phyloP scores from a whole-genome alignment of 1,140 invertebrate genomes.

The Teleopsis dalmanni region DNA sequence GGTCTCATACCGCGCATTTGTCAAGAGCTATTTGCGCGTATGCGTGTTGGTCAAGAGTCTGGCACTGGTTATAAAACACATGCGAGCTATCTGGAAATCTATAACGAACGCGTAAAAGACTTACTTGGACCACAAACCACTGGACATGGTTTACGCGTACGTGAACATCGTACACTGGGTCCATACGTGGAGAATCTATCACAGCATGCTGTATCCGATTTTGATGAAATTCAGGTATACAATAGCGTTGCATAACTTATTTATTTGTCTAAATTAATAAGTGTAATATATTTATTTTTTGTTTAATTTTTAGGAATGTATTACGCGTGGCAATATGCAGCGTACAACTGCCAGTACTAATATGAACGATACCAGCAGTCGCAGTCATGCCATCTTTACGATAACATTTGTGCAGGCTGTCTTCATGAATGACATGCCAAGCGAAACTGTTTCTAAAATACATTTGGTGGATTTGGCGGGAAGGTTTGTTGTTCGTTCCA shows the following conservation, averaged over 20 bases:
- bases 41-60: constrained; percentile 68
- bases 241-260: background rate
- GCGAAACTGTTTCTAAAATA: constrained; percentile 82
- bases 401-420: constrained; percentile 84
- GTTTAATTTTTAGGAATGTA: constrained; percentile 53
- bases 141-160: constrained; percentile 69
- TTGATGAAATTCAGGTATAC: constrained; percentile 69
- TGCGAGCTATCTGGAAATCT: constrained; percentile 85
- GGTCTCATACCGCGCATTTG: constrained; percentile 84
- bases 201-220: constrained; percentile 77
- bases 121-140: constrained; percentile 61
- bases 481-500: constrained; percentile 48
- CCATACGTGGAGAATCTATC: constrained; percentile 91
- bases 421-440: constrained; percentile 74
- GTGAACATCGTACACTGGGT: constrained; percentile 86
- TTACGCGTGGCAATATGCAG: constrained; percentile 68
- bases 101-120: constrained; percentile 86
- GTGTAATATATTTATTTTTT: background rate
- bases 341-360: constrained; percentile 76
- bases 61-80: constrained; percentile 76
- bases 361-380: constrained; percentile 80
- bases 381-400: constrained; percentile 94
- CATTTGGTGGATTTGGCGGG: constrained; percentile 83
- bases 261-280: background rate
- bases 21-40: constrained; percentile 65